Conservation (phyloP, 1,140 invertebrate genomes). For the Drosophila tani region DNA sequence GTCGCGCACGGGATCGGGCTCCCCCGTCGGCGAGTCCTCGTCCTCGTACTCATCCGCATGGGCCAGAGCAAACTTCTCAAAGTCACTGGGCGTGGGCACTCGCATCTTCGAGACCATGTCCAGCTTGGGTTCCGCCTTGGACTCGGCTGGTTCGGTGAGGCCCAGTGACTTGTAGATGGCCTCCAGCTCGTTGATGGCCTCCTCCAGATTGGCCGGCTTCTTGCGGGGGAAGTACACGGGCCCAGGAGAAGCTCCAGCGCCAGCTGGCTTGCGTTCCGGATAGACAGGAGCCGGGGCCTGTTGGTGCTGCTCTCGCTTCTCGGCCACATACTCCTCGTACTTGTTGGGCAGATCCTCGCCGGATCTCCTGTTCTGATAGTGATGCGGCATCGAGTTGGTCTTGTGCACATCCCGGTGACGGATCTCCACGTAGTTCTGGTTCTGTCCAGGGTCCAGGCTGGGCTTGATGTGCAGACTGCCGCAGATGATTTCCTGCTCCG, state of each 20-base stretch:
- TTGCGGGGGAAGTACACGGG: slow-evolving; percentile 78
- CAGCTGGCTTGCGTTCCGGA: slow-evolving; percentile 61
- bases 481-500: slow-evolving; percentile 61
- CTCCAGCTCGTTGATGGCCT: slow-evolving; percentile 94
- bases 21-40: slow-evolving; percentile 86
- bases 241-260: slow-evolving; percentile 46
- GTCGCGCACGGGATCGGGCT: slow-evolving; percentile 93
- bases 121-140: slow-evolving; percentile 87
- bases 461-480: slow-evolving; percentile 79
- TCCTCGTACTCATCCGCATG: slow-evolving; percentile 84
- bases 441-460: slow-evolving; percentile 11
- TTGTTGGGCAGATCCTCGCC: slow-evolving; percentile 73
- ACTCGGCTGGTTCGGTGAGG: slow-evolving; percentile 91
- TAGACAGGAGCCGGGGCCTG: slow-evolving; percentile 58
- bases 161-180: slow-evolving; percentile 94
- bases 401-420: slow-evolving; percentile 66
- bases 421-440: slow-evolving; percentile 77
- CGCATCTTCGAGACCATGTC: slow-evolving; percentile 88
- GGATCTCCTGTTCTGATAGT: slow-evolving; percentile 65
- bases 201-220: slow-evolving; percentile 92
- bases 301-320: slow-evolving; percentile 74
- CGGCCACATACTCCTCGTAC: slow-evolving; percentile 79
- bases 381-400: slow-evolving; percentile 79
- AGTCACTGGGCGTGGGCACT: slow-evolving; percentile 85
- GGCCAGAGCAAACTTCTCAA: slow-evolving; percentile 76